Evolutionary conservation across 2,113 vertebrate species (phyloP).

Genomic region (Plestiodon gilberti): DNA sequence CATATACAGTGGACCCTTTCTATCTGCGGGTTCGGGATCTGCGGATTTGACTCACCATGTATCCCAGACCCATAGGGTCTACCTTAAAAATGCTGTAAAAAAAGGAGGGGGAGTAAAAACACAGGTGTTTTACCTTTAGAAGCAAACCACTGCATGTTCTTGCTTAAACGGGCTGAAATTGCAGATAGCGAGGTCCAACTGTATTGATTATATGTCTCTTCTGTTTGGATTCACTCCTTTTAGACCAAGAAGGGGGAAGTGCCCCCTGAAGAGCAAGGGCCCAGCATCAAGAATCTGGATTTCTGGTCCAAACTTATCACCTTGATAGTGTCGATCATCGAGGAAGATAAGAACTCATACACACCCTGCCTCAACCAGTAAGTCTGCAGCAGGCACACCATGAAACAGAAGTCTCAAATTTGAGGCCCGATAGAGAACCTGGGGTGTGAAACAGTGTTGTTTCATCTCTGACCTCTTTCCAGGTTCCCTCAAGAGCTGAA

Average conservation of each 20-base stretch:
- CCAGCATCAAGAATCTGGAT: conserved; percentile 98
- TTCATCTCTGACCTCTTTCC: background rate
- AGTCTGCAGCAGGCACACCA: conserved; percentile 57
- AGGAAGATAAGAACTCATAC: conserved; percentile 99
- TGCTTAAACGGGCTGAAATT: too few species aligned
- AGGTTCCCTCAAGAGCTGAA: conserved; percentile 96
- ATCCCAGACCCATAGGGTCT: too few species aligned
- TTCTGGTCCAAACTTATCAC: conserved; percentile 99
- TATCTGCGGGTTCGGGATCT: too few species aligned
- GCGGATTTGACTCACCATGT: too few species aligned
- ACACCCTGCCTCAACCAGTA: conserved; percentile 98
- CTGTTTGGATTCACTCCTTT: background rate
- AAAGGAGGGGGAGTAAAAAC: too few species aligned
- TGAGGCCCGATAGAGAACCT: background rate
- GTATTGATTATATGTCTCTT: background rate
- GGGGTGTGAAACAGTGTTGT: background rate
- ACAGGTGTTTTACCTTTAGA: too few species aligned
- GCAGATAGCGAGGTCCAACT: too few species aligned
- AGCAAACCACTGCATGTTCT: too few species aligned
- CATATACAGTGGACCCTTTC: too few species aligned
- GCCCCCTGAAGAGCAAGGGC: conserved; percentile 95
- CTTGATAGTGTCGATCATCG: conserved; percentile 97
- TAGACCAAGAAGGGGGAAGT: conserved; percentile 93
- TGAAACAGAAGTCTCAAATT: background rate
- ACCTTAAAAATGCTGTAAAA: too few species aligned